phyloP scores from a whole-genome alignment of 2,113 vertebrate species.

The Brevimyrus niger region DNA sequence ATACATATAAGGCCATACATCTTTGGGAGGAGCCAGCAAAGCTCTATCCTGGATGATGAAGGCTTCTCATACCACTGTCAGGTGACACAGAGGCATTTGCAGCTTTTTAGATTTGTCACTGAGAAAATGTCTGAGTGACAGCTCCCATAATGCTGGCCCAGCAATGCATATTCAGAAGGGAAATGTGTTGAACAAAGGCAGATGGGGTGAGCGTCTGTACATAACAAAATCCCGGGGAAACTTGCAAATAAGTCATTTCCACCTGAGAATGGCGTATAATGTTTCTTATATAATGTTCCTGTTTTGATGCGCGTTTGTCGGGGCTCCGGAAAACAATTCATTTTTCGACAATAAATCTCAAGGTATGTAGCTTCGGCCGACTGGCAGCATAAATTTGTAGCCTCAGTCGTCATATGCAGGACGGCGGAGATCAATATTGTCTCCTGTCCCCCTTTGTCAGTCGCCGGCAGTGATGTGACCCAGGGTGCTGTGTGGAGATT shows the following conservation, averaged over 20 bases:
- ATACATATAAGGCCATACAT: background rate
- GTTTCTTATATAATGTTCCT: conserved; percentile 4
- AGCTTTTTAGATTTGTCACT: conserved; percentile 15
- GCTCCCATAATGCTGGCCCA: background rate
- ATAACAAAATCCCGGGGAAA: background rate
- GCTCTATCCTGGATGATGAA: background rate
- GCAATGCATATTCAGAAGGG: conserved; percentile 13
- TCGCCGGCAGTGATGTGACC: conserved; percentile 31
- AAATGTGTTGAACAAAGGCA: background rate
- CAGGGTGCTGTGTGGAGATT: conserved; percentile 19
- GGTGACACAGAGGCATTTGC: conserved; percentile 7
- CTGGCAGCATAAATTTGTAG: conserved; percentile 1
- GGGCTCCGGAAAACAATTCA: background rate
- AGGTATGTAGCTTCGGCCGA: background rate
- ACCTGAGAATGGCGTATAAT: background rate
- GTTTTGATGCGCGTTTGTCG: background rate
- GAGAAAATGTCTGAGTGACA: conserved; percentile 17
- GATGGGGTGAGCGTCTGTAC: background rate
- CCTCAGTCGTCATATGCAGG: background rate
- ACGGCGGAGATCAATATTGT: conserved; percentile 17
- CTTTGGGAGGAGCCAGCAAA: background rate
- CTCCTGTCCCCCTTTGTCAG: conserved; percentile 21
- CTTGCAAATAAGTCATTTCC: conserved; percentile 11
- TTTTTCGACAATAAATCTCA: background rate
- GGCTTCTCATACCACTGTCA: conserved; percentile 14